Base-by-base conservation (phyloP, 2,888 invertebrate species). In the Drosophila maculinotata region DNA sequence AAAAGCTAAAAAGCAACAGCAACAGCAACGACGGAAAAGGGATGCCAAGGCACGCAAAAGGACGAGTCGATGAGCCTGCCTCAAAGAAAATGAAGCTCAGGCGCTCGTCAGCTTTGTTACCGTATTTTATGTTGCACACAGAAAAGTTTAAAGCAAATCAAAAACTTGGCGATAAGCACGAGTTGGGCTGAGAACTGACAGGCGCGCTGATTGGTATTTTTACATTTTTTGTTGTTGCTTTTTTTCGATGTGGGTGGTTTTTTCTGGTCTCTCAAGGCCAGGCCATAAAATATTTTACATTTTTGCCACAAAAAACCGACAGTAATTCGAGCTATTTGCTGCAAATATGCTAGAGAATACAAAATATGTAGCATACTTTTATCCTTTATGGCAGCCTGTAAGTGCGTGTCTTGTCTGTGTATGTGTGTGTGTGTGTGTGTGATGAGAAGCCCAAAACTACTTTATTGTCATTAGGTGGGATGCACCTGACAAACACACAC, bases 161-260 rank as follows among this genome's bases (percentile, higher is more conserved):
- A 76, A 87, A 82, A 76, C 82, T 78, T 77, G 72, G 70, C 80
- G 83, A 87, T 85, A 85, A 87, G 86, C 82, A 76, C 88, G 83
- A 87, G 86, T 76, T 72, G 79, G 83, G 77, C 76, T 60, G 39
- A 35, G 76, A 68, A 62, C 79, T 82, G 82, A 87, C 87, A 87
- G 77, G 69, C 76, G 53, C 76, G 85, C 76, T 83, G 85, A 83
- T 87, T 83, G 82, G 87, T 82, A 83, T 80, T 78, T 77, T 77
- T 65, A 45, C 49, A 53, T 45, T 52, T 54, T 64, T 42, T 58
- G 35, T 51, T 42, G 15, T 26, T 42, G 10, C 38, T 38, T 38
- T 48, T 42, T 60, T 48, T 41, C 38, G 8, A 3, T 14, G 15
- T 14, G 25, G 30, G 17, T 25, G 30, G 44, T 28, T 48, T 31